Conservation (phyloP, 2,888 invertebrate genomes). For the Calliphora vomitoria region DNA sequence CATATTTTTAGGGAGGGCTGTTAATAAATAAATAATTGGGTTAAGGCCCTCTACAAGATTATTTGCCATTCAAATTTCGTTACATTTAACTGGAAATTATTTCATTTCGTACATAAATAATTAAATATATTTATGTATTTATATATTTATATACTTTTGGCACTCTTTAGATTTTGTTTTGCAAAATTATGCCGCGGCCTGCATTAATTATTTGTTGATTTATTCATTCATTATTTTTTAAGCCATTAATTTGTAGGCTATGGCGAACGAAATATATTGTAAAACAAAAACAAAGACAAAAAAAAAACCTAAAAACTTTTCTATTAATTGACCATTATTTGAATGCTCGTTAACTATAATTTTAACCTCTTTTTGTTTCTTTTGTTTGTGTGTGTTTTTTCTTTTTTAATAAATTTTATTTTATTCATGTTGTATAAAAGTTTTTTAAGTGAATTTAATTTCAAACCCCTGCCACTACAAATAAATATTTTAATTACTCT, state of each 20-base stretch:
- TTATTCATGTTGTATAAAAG: slow-evolving; percentile 33
- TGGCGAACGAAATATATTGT: not conserved
- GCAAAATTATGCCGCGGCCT: not conserved
- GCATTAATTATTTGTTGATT: slow-evolving; percentile 6
- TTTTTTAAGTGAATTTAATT: slow-evolving; percentile 59
- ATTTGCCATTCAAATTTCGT: not conserved
- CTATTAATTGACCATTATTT: slow-evolving; percentile 48
- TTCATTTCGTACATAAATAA: not conserved
- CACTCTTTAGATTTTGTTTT: not conserved
- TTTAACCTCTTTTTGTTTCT: slow-evolving; percentile 9
- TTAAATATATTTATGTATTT: not conserved
- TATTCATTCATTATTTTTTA: not conserved
- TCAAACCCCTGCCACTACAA: slow-evolving; percentile 18
- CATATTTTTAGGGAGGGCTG: slow-evolving; percentile 16
- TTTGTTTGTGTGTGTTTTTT: not conserved
- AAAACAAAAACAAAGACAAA: not conserved
- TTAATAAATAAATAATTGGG: not conserved
- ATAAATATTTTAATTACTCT: slow-evolving; percentile 53
- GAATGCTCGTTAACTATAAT: slow-evolving; percentile 25
- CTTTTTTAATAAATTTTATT: slow-evolving; percentile 11
- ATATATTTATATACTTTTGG: not conserved
- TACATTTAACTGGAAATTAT: slow-evolving; percentile 4
- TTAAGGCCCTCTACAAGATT: not conserved
- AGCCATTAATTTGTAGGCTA: not conserved
- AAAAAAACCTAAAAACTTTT: slow-evolving; percentile 36